A percentile compares a stretch with the other conserved stretches of the same genome.
phyloP scores from a whole-genome alignment of 2,797 vertebrate species.

The Amblyraja radiata region DNA sequence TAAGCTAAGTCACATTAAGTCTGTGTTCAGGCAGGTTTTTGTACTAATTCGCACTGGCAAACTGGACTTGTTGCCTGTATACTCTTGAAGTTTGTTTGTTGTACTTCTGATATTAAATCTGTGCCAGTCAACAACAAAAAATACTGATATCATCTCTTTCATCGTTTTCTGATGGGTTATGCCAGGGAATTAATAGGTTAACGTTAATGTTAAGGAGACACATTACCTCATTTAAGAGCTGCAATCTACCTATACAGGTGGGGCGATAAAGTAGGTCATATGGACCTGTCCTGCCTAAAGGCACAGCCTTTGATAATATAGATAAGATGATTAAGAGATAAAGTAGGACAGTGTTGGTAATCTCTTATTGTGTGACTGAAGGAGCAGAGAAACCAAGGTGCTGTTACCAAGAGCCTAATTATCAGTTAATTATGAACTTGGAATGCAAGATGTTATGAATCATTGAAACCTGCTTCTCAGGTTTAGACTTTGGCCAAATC shows the following conservation, averaged over 20 bases:
- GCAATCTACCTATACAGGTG: slow-evolving; percentile 56
- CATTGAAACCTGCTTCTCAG: slow-evolving; percentile 57
- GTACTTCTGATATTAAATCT: slow-evolving; percentile 36
- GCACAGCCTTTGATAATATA: slow-evolving; percentile 64
- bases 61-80: slow-evolving; percentile 26
- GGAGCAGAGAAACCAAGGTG: slow-evolving; percentile 62
- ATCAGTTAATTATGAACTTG: slow-evolving; percentile 76
- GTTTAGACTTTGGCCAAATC: slow-evolving; percentile 69
- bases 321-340: slow-evolving; percentile 68
- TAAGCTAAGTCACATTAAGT: slow-evolving; percentile 23
- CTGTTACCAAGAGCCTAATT: slow-evolving; percentile 66
- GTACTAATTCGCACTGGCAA: slow-evolving; percentile 26
- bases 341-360: slow-evolving; percentile 57
- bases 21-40: slow-evolving; percentile 36
- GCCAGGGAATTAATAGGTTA: slow-evolving; percentile 22
- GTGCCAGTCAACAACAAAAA: slow-evolving; percentile 24
- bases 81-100: slow-evolving; percentile 35
- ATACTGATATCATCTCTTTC: slow-evolving; percentile 34
- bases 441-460: slow-evolving; percentile 58
- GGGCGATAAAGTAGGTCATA: slow-evolving; percentile 51
- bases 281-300: slow-evolving; percentile 51
- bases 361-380: slow-evolving; percentile 68
- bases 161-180: slow-evolving; percentile 36
- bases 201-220: slow-evolving; percentile 44
- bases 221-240: slow-evolving; percentile 49